Base-by-base conservation (phyloP, 2,113 vertebrate species). In the Pao palembangensis region DNA sequence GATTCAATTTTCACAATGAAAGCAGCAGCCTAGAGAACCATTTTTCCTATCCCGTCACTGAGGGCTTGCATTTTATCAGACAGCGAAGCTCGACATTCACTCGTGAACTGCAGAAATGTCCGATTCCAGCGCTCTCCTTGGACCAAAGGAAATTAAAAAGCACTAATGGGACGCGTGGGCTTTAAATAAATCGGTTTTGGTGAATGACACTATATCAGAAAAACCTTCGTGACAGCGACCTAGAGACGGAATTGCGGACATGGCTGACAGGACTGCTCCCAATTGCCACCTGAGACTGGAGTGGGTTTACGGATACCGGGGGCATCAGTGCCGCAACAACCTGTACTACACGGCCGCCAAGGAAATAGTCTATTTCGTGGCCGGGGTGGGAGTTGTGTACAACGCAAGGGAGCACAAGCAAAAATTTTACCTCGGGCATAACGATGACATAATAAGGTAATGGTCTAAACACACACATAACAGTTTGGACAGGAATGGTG, bases 271-370 rank as follows among this genome's bases (percentile, higher is more conserved):
- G 77, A 96, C 94, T 85, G 94, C 95, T 88, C 96, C 96, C 65
- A 94, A 90, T 89, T 96, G 95, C 92, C 96, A 96, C 91, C 93
- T 98, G 88, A 93, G 96, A 90, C 93, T 98, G 76, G 95, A 97
- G 87, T 98, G 96, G 96, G 95, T 98, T 73, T 98, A 98, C 85
- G 96, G 96, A 80, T 98, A 98, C 92, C 92, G 96, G 75, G 96
- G 96, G 78, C 96, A 98, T 76, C 96, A 98, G 91, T 98, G 95
- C 91, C 96, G 95, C 92, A 98, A 98, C 95, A 98, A 98, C 93
- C 94, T 98, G 81, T 98, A 96, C 91, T 98, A 98, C 91, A 98
- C 95, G 12, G 95, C 96, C 70, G 94, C 95, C 80, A 94, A 94
- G 89, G 96, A 98, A 82, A 95, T 98, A 70, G 96, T 98, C 52